These are phyloP conservation scores for Coracopsis vasa DNA, from an alignment of 2,113 vertebrate species.

Conservation along the genomic window DNA sequence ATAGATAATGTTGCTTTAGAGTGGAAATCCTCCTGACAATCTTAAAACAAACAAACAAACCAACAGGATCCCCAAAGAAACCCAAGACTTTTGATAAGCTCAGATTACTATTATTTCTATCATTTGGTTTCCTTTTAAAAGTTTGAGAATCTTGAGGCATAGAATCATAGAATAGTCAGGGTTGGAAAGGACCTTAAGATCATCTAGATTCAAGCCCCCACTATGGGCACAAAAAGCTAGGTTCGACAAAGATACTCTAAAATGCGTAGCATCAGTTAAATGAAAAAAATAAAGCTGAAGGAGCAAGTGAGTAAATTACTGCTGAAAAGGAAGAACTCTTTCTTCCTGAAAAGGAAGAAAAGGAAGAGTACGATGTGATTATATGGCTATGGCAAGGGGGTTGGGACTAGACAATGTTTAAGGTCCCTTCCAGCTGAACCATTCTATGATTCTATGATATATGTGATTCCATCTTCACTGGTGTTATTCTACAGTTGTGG, in stretches of 20 bases:
- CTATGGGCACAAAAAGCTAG: background rate
- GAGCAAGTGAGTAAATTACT: background rate
- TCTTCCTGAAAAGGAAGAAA: background rate
- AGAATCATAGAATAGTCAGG: background rate
- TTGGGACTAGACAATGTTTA: background rate
- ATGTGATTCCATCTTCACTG: background rate
- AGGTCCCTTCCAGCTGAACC: background rate
- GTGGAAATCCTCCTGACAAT: background rate
- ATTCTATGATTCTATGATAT: background rate
- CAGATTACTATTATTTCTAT: background rate
- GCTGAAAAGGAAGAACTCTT: background rate
- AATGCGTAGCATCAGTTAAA: background rate
- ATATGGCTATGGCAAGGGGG: background rate
- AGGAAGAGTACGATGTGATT: background rate
- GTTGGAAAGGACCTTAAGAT: background rate
- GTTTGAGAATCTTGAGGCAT: background rate
- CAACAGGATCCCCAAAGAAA: background rate
- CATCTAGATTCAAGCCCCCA: background rate
- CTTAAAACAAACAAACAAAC: background rate
- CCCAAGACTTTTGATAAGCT: background rate
- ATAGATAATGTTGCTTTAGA: background rate
- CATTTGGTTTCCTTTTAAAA: background rate
- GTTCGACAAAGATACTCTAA: background rate
- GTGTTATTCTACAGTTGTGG: background rate
- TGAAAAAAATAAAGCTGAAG: background rate